Base-by-base conservation (phyloP, 2,113 vertebrate species). In the Callopanchax toddi region DNA sequence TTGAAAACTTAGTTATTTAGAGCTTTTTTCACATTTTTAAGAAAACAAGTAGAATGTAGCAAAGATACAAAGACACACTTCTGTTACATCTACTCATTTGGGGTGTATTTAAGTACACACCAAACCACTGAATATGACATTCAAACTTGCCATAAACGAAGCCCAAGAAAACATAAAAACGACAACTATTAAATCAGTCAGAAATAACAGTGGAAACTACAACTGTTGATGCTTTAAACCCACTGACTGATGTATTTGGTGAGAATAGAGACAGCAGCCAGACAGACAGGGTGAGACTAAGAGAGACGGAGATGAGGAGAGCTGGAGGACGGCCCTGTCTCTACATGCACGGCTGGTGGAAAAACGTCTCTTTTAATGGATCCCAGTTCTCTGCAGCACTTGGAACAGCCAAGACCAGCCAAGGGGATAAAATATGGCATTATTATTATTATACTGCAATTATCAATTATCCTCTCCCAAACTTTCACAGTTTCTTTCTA, bases 341-440 rank as follows among this genome's bases (percentile, higher is more conserved):
- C 83, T 86, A 86, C 85, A 85, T 89, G 86, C 77, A 77, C 42
- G 75, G 64, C 79, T 75, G 70, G 74, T 86, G 86, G 86, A 90
- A 88, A 89, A 89, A 87, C 78, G 75, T 86, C 69, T 86, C 76
- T 58, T 67, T 70, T 87, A 89, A 90, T 86, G 89, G 80, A 81
- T 79, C 76, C 86, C 86, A 89, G 84, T 80, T 84, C 83, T 86
- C 82, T 83, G 34, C 76, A 77, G 76, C 73, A 58, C 79, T 86
- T 70, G 76, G 37, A 74, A 68, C 32, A 59, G 75, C 75, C 62
- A 60, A 76, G 58, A 66, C 44, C 53, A 54, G 84, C 78, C 67
- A 71, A 83, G 60, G 67, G 78, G 81, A 82, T 81, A 78, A 84
- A 88, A 87, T 81, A 87, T 73, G 64, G 59, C 72, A 74, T 85